Evolutionary conservation across 2,113 vertebrate species (phyloP), one percentile per base, ranked within the genome.

Genomic region (Mellivora capensis): DNA sequence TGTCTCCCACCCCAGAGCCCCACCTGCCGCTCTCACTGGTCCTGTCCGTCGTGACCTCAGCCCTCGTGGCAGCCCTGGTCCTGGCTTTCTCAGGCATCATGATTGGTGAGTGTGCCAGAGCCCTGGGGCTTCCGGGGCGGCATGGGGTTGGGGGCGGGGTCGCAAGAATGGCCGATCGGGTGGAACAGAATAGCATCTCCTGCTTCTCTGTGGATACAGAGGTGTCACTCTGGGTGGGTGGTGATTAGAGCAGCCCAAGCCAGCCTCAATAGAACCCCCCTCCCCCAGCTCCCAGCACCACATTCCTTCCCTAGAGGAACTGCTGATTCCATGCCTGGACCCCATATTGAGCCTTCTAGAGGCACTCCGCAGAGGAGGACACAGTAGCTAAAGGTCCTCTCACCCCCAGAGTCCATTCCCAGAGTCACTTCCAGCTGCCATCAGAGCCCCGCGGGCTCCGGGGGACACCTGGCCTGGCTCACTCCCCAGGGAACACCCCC

Each of bases 61-160:
- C 99, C 29, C 98, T 99, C 96, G 99, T 99, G 93, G 99, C 99
- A 11, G 99, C 99, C 90, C 99, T 99, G 34, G 99, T 99, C 98
- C 98, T 99, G 98, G 99, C 99, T 10, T 99, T 99, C 98, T 99
- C 99, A 0, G 99, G 99, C 84, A 99, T 99, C 98, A 99, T 99
- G 99, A 99, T 99, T 93, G 99, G 99, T 99, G 97, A 99, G 99
- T 99, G 82, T 71, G 91, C 39, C n/a, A 8, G 34, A 44, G 49
- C 72, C 91, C 42, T 0, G 0, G 77, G 47, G 49, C 49, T 52
- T 52, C 14, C 49, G 1, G 49, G 47, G 3, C 29, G 20, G 44
- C 79, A 34, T 3, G 0, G 76, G 44, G 42, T 17, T 3, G 15
- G 39, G 71, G 27, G 21, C 0, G 27, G 42, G 39, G 15, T 25